phyloP scores from a whole-genome alignment of 2,888 invertebrate species.

The Trissolcus brochymenae region DNA sequence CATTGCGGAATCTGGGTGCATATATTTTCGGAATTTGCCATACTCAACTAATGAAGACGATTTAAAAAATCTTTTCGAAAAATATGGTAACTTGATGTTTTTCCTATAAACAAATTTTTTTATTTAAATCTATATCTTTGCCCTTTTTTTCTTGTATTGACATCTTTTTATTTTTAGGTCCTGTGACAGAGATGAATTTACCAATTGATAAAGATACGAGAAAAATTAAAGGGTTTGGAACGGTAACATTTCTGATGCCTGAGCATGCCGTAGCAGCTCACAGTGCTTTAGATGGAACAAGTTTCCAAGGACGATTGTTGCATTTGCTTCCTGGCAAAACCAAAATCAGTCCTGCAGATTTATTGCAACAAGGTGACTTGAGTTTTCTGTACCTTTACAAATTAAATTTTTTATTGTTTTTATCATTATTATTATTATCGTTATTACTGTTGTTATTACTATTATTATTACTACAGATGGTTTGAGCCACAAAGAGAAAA shows the following conservation, averaged over 20 bases:
- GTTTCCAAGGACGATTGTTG: slow-evolving; percentile 93
- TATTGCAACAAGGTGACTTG: slow-evolving; percentile 66
- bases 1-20: slow-evolving; percentile 92
- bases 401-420: neutral
- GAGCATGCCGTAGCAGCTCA: slow-evolving; percentile 96
- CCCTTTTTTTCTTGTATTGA: slow-evolving; percentile 8
- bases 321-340: slow-evolving; percentile 93
- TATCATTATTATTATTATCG: no score
- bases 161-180: slow-evolving; percentile 78
- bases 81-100: slow-evolving; percentile 82
- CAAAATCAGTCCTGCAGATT: slow-evolving; percentile 77
- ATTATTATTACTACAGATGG: slow-evolving; percentile 78
- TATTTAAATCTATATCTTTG: neutral
- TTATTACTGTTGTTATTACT: neutral
- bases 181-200: slow-evolving; percentile 89
- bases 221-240: slow-evolving; percentile 94
- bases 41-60: slow-evolving; percentile 92
- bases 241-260: slow-evolving; percentile 94
- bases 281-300: slow-evolving; percentile 91
- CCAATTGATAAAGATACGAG: slow-evolving; percentile 90
- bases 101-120: no score
- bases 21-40: slow-evolving; percentile 94
- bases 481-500: slow-evolving; percentile 89
- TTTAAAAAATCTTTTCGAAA: slow-evolving; percentile 87
- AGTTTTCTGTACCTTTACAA: neutral